phyloP scores from a whole-genome alignment of 2,888 invertebrate genomes.

The Helleia helle region DNA sequence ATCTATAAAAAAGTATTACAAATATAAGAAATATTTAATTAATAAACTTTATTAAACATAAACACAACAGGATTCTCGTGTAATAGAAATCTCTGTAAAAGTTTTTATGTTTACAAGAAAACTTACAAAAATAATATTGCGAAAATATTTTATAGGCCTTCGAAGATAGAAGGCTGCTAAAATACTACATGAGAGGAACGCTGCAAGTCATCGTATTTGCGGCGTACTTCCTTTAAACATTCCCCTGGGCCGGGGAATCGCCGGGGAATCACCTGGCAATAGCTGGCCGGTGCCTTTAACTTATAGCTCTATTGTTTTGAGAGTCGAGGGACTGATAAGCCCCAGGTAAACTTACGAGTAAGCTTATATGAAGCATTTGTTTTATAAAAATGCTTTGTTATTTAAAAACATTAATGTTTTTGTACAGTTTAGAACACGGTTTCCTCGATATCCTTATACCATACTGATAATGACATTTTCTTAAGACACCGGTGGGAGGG shows the following conservation, averaged over 20 bases:
- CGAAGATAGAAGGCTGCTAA: slow-evolving; percentile 13
- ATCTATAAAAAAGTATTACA: no score
- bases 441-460: no score
- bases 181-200: slow-evolving; percentile 10
- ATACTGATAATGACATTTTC: no score
- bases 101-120: neutral
- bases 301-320: slow-evolving; percentile 41
- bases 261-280: slow-evolving; percentile 53
- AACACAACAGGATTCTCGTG: no score
- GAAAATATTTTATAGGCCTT: slow-evolving; percentile 1
- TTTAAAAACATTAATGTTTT: no score
- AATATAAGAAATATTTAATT: no score
- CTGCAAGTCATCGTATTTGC: slow-evolving; percentile 46
- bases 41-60: no score
- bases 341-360: neutral
- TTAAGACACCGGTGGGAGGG: no score
- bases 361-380: no score
- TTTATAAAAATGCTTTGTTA: no score
- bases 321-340: slow-evolving; percentile 3
- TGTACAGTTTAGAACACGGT: no score
- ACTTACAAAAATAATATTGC: neutral
- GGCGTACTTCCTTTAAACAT: slow-evolving; percentile 34
- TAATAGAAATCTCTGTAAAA: no score
- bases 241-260: slow-evolving; percentile 35
- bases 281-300: slow-evolving; percentile 41